Evolutionary conservation across 2,797 vertebrate genomes (phyloP).

Genomic region (Sarcophilus harrisii): DNA sequence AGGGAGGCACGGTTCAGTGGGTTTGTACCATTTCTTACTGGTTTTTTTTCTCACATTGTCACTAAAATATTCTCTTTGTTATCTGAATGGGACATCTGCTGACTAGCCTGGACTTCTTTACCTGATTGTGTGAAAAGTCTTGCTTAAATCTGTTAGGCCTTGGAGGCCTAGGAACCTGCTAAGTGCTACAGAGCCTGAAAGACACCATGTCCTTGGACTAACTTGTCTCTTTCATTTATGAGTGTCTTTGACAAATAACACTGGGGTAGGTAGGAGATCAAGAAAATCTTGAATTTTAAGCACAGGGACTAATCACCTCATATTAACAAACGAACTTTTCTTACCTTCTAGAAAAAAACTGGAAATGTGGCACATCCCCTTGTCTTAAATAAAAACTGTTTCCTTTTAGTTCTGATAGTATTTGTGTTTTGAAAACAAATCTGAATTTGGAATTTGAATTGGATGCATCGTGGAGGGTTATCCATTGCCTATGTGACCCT

Average conservation of each 20-base stretch:
- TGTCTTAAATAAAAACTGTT: constrained; percentile 19
- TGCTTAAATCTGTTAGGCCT: constrained; percentile 92
- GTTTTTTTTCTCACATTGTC: constrained; percentile 96
- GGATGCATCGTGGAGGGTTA: not conserved
- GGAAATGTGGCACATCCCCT: constrained; percentile 17
- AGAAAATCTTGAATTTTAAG: constrained; percentile 69
- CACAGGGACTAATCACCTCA: constrained; percentile 44
- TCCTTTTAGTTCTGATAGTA: not conserved
- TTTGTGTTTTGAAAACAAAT: not conserved
- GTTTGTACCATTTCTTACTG: constrained; percentile 90
- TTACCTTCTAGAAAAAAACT: constrained; percentile 43
- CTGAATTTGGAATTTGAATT: not conserved
- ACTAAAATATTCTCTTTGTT: constrained; percentile 90
- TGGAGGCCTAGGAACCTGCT: constrained; percentile 90
- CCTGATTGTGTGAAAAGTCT: constrained; percentile 98
- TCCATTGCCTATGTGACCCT: not conserved
- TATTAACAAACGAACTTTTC: constrained; percentile 69
- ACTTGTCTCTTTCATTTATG: constrained; percentile 84
- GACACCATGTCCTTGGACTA: constrained; percentile 93
- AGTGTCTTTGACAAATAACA: constrained; percentile 77
- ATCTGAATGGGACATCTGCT: constrained; percentile 85
- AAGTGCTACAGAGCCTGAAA: constrained; percentile 95
- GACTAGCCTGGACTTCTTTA: constrained; percentile 88
- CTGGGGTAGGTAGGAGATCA: constrained; percentile 57
- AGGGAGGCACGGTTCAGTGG: constrained; percentile 89